A percentile compares a stretch with the other conserved stretches of the same genome.
phyloP scores from a whole-genome alignment of 2,797 vertebrate genomes.

The Lutjanus argentimaculatus region DNA sequence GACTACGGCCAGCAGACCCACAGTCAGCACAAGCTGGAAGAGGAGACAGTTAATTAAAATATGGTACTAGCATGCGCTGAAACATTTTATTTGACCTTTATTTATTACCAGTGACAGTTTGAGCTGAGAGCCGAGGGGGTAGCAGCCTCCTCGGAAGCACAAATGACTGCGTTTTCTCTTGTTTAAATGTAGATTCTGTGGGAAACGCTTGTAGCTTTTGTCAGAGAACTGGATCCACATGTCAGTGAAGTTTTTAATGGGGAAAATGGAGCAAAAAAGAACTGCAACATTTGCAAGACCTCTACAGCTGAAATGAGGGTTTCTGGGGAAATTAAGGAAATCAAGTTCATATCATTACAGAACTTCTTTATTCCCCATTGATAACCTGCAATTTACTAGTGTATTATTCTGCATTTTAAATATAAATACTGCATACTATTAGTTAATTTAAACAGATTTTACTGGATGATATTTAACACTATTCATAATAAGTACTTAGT shows the following conservation, averaged over 20 bases:
- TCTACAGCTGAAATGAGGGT: not conserved
- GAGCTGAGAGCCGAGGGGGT: not conserved
- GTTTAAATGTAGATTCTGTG: not conserved
- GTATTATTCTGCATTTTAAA: constrained; percentile 1
- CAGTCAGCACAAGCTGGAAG: constrained; percentile 93
- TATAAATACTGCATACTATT: not conserved
- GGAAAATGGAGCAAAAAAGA: constrained; percentile 9
- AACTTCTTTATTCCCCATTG: not conserved
- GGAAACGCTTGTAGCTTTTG: not conserved
- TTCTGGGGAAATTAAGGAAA: constrained; percentile 4
- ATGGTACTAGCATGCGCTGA: not conserved
- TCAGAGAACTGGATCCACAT: not conserved
- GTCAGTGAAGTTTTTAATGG: not conserved
- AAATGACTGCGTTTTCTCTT: not conserved
- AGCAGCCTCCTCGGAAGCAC: not conserved
- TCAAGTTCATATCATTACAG: not conserved
- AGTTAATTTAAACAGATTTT: not conserved
- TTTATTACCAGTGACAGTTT: not conserved
- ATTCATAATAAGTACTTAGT: no score
- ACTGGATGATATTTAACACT: not conserved
- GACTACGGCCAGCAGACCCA: constrained; percentile 97
- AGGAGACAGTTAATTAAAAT: not conserved
- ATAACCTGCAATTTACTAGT: not conserved
- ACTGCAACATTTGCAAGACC: not conserved
- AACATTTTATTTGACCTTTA: constrained; percentile 2